Percentiles rank a stretch among this genome's conserved stretches.
Evolutionary conservation across 2,888 invertebrate species (phyloP).

Genomic region (Epinotia nisella): DNA sequence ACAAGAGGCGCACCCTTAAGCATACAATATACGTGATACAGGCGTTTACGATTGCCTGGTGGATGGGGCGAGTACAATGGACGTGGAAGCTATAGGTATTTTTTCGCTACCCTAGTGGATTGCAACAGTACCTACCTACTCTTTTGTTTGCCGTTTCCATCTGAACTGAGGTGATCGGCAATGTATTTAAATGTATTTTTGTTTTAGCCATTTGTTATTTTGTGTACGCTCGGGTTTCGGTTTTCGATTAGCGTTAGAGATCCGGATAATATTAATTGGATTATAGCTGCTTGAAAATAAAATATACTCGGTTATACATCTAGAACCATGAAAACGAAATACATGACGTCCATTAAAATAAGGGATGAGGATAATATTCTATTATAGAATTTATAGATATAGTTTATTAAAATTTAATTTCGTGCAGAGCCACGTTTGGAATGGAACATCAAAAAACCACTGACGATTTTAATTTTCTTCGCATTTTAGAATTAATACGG

Average conservation of each 20-base stretch:
- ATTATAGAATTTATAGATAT: no score
- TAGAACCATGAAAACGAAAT: not conserved
- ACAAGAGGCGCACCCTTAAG: constrained; percentile 44
- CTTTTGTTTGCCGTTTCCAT: constrained; percentile 9
- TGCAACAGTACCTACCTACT: not conserved
- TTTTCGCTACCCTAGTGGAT: constrained; percentile 9
- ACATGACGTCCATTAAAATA: not conserved
- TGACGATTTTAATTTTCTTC: constrained; percentile 3
- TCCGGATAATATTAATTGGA: not conserved
- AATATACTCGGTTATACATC: no score
- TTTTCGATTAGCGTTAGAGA: not conserved
- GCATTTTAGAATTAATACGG: constrained; percentile 5
- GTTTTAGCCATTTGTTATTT: not conserved
- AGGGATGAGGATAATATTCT: not conserved
- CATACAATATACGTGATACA: constrained; percentile 45
- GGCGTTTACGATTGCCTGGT: constrained; percentile 31
- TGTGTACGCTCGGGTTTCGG: not conserved
- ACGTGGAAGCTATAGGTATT: not conserved
- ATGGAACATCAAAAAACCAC: not conserved
- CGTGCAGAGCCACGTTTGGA: not conserved
- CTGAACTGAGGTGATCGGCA: not conserved
- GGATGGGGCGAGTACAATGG: constrained; percentile 14
- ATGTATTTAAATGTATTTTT: no score
- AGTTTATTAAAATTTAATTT: no score
- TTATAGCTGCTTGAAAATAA: no score